A percentile compares a stretch with the other conserved stretches of the same genome.
Evolutionary conservation across 2,113 vertebrate genomes (phyloP).

Genomic region (Myxocyprinus asiaticus): DNA sequence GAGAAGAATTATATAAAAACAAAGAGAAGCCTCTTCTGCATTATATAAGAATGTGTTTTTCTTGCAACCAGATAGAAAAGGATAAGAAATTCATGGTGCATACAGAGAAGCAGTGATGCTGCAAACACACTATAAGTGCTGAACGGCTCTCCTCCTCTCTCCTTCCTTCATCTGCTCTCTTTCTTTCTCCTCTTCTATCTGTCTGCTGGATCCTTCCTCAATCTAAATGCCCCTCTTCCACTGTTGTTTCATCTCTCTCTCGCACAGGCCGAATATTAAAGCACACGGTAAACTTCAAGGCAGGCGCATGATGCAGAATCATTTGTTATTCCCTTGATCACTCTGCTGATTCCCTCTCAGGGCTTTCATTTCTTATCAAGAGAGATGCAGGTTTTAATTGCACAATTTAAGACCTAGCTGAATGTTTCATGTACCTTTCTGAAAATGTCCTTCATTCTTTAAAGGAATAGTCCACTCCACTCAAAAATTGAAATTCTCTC

Average conservation of each 20-base stretch:
- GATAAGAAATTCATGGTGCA: neutral
- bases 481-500: no score
- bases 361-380: conserved; percentile 73
- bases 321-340: conserved; percentile 74
- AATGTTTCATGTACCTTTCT: conserved; percentile 10
- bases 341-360: conserved; percentile 67
- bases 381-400: conserved; percentile 62
- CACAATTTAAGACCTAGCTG: conserved; percentile 58
- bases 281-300: conserved; percentile 58
- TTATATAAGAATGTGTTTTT: neutral
- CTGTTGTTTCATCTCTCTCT: conserved; percentile 1
- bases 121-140: conserved; percentile 6
- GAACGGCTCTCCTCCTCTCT: neutral
- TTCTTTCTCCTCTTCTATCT: neutral
- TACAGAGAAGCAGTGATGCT: neutral
- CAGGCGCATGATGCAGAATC: conserved; percentile 52
- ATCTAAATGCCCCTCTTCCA: neutral
- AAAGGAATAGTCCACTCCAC: no score
- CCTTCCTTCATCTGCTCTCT: neutral
- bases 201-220: conserved; percentile 3
- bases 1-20: neutral
- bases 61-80: no score
- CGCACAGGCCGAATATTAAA: conserved; percentile 29
- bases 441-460: neutral
- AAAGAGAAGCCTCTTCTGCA: neutral